A percentile compares a stretch with the other conserved stretches of the same genome.
These are phyloP conservation scores for Hylaeus anthracinus DNA, from an alignment of 1,140 invertebrate genomes.

Conservation along the genomic window DNA sequence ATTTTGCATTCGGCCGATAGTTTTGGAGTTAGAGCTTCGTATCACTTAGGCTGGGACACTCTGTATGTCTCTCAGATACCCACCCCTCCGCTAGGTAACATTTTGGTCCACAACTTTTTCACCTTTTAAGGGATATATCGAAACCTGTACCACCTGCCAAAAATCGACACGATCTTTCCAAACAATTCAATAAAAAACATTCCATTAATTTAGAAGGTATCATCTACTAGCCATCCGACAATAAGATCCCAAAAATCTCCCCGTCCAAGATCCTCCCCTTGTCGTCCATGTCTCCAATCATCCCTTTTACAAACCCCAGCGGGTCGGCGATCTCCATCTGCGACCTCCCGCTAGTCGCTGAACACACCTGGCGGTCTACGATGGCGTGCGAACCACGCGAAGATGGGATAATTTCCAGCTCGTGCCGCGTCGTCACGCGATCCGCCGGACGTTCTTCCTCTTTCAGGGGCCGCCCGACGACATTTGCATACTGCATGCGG, in stretches of 20 bases:
- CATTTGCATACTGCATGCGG: slow-evolving; percentile 61
- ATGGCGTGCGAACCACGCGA: slow-evolving; percentile 50
- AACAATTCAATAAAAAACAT: too few relatives aligned
- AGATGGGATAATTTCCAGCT: slow-evolving; percentile 68
- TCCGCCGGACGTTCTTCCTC: slow-evolving; percentile 40
- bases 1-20: too few relatives aligned
- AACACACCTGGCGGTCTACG: slow-evolving; percentile 22
- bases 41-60: too few relatives aligned
- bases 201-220: too few relatives aligned
- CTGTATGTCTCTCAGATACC: too few relatives aligned
- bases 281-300: not conserved
- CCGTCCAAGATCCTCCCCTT: not conserved
- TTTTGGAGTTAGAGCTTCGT: too few relatives aligned
- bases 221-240: too few relatives aligned
- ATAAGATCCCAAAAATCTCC: not conserved
- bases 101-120: too few relatives aligned
- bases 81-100: too few relatives aligned
- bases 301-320: slow-evolving; percentile 13
- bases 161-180: too few relatives aligned
- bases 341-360: slow-evolving; percentile 35
- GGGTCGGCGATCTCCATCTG: not conserved
- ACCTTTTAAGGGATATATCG: too few relatives aligned
- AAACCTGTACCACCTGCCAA: too few relatives aligned
- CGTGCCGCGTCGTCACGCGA: slow-evolving; percentile 66
- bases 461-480: slow-evolving; percentile 11